Base-by-base conservation (phyloP, 2,888 invertebrate species). In the Platynereis dumerilii region DNA sequence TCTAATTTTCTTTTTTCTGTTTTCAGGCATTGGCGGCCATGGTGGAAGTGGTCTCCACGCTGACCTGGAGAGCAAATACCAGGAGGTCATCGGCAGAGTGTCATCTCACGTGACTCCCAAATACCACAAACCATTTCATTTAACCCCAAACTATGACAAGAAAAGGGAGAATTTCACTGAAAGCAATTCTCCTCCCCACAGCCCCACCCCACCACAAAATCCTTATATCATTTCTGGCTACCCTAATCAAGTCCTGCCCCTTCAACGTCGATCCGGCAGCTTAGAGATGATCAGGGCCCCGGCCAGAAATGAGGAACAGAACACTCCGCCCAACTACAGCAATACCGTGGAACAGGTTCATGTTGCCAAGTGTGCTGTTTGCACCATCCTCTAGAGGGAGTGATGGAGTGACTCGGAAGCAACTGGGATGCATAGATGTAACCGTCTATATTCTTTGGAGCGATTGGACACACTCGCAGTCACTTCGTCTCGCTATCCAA, bases 41-140 rank as follows among this genome's bases (percentile, higher is more conserved):
- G 83, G 83, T 20, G 83, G 83, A 1, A 76, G 78, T 28, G 83
- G 83, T 42, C 75, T 81, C 27, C 79, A 81, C 68, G 81, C 81
- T 17, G 83, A 83, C 70, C 72, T 79, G 22, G 75, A 78, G 60
- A 80, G 80, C 69, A 78, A 80, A 65, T 81, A 81, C 70, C 74
- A 73, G 29, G 83, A 83, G 67, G 78, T 83, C 22, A 69, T 81
- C 17, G 79, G 81, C 63, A 74, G 79, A 56, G 75, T 81, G 20
- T 73, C 78, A 29, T 69, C 74, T 48, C 73, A 77, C 67, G 75
- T 78, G 26, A 68, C 66, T 22, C 81, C 82, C 5, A 52, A 56
- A 15, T 45, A 45, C 2, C 56, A 54, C 10, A 17, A 26, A 17
- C 20, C 54, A 17, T n/a, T 60, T 12, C 28, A 34, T 12, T 42